Evolutionary conservation across 2,797 vertebrate species (phyloP).

Genomic region (Crocidura indochinensis): DNA sequence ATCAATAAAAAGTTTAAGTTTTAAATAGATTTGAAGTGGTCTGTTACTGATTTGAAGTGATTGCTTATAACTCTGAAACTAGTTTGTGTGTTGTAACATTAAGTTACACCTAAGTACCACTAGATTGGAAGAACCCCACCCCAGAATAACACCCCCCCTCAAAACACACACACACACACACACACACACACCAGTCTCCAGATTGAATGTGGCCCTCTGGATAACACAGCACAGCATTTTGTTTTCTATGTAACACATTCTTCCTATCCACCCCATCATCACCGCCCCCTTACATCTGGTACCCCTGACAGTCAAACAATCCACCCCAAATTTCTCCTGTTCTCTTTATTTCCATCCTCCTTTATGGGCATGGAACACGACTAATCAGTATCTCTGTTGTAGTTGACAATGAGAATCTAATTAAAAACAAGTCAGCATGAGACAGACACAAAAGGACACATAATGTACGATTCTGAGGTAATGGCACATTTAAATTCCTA

Average conservation of each 20-base stretch:
- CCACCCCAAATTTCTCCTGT: constrained; percentile 43
- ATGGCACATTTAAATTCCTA: not conserved
- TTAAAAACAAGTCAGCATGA: constrained; percentile 26
- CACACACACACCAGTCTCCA: not conserved
- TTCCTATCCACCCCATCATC: constrained; percentile 15
- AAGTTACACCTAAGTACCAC: no score
- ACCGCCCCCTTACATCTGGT: constrained; percentile 57
- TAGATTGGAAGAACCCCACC: no score
- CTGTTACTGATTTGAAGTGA: no score
- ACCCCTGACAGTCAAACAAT: constrained; percentile 55
- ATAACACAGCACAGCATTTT: constrained; percentile 9
- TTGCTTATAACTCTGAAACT: no score
- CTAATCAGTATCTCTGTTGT: not conserved
- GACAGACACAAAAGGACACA: constrained; percentile 8
- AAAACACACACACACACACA: no score
- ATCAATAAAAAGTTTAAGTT: no score
- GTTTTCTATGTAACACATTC: constrained; percentile 52
- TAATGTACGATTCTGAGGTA: not conserved
- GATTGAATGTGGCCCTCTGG: not conserved
- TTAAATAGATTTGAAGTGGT: no score
- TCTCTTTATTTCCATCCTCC: not conserved
- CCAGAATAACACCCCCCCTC: no score
- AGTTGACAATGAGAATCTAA: not conserved
- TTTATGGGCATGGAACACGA: not conserved
- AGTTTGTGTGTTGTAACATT: no score